A percentile compares a stretch with the other conserved stretches of the same genome.
phyloP scores from a whole-genome alignment of 2,797 vertebrate species.

The Clamator glandarius region DNA sequence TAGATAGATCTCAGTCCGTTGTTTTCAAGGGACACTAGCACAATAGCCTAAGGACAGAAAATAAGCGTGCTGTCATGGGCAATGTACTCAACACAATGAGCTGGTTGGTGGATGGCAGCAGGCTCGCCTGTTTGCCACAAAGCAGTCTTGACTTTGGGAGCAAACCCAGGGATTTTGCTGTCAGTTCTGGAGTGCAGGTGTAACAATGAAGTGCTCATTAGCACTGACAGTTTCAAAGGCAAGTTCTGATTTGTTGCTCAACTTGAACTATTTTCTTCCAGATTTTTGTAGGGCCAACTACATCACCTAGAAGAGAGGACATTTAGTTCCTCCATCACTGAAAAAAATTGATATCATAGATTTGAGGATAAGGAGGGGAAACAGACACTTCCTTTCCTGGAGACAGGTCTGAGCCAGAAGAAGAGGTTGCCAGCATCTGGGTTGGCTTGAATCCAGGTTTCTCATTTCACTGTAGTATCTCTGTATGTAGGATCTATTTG shows the following conservation, averaged over 20 bases:
- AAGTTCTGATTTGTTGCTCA: constrained; percentile 8
- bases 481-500: not conserved
- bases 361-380: not conserved
- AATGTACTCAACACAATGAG: constrained; percentile 45
- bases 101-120: constrained; percentile 35
- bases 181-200: constrained; percentile 42
- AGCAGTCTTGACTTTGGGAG: constrained; percentile 30
- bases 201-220: constrained; percentile 11
- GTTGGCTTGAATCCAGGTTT: not conserved
- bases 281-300: not conserved
- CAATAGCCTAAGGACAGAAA: constrained; percentile 62
- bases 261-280: not conserved
- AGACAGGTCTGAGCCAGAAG: not conserved
- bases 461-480: not conserved
- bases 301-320: not conserved
- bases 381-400: not conserved
- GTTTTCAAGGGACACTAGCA: constrained; percentile 44
- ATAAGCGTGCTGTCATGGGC: constrained; percentile 42
- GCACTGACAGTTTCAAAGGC: constrained; percentile 18
- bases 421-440: not conserved
- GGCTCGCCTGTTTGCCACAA: constrained; percentile 10
- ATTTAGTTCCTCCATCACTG: not conserved
- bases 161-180: constrained; percentile 48
- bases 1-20: not conserved
- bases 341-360: not conserved